Base-by-base conservation (phyloP, 2,888 invertebrate genomes). In the Gymnocheta viridis region DNA sequence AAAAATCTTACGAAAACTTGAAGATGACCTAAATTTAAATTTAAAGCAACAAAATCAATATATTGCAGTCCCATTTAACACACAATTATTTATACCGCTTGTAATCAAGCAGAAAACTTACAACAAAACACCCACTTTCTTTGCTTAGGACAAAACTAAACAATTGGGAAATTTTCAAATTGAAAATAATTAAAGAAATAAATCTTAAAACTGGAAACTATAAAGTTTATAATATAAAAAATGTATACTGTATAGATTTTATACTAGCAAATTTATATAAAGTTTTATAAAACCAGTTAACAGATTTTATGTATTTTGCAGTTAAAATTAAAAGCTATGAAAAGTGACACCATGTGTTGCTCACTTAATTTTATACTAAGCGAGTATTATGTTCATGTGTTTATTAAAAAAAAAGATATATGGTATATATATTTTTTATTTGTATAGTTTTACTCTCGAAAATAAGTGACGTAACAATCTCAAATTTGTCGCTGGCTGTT, bases 401-500 rank as follows among this genome's bases (percentile, higher is more conserved):
- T 49, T 35, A 58, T 32, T 47, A 22, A 44, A 56, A 49, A 12
- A 35, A 29, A 44, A 44, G n/a, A n/a, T n/a, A n/a, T n/a, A n/a
- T n/a, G n/a, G n/a, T n/a, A n/a, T n/a, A 47, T 81, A 24, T n/a
- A 38, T 64, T 76, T 67, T 73, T 70, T 49, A 24, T 64, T 64
- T 62, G 22, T 44, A 62, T 58, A 49, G 73, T 66, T 60, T 77
- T 73, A 70, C 76, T 85, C 86, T 86, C 80, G 74, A 72, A 79
- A 82, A 74, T 66, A 84, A 79, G 87, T 90, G 89, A 89, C 89
- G 89, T 90, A 89, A 89, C 89, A 86, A 82, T 74, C 81, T 74
- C n/a, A 74, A 62, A 51, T n/a, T 72, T 66, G 54, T 81, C 58
- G 79, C 60, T 62, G 76, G 73, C 82, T 74, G 76, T 60, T 78